These are phyloP conservation scores for Apus apus DNA, from an alignment of 2,113 vertebrate genomes.

Conservation along the genomic window DNA sequence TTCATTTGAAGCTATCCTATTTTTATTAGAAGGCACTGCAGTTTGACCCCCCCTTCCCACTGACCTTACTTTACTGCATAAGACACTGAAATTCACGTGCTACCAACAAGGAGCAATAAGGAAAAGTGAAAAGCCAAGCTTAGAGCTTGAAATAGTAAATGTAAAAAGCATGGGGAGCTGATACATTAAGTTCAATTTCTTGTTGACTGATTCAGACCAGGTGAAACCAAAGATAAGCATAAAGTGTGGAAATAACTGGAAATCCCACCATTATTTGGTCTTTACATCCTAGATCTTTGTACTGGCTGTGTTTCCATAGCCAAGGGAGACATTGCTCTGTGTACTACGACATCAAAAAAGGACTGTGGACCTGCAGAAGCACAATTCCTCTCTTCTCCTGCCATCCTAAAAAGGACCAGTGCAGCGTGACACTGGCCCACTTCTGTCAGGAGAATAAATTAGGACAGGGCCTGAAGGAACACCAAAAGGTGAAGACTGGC, in stretches of 20 bases:
- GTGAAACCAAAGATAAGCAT: neutral
- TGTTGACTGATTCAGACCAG: neutral
- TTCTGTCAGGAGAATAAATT: neutral
- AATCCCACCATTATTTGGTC: neutral
- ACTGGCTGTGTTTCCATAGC: neutral
- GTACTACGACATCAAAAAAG: neutral
- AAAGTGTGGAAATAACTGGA: neutral
- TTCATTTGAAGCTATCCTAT: neutral
- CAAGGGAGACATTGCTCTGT: neutral
- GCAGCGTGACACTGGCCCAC: fast-evolving
- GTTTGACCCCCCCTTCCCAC: neutral
- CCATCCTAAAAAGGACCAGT: neutral
- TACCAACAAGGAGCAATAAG: neutral
- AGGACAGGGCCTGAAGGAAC: neutral
- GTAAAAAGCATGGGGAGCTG: neutral
- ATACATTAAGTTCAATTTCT: neutral
- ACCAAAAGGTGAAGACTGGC: neutral
- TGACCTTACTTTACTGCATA: neutral
- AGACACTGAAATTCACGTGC: neutral
- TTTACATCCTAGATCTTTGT: neutral
- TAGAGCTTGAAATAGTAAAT: neutral
- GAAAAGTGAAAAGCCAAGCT: neutral
- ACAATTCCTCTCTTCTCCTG: neutral
- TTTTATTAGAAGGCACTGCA: neutral
- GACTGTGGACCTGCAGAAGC: neutral